Percentiles rank a stretch among this genome's conserved stretches.
These are phyloP conservation scores for Meandrusa payeni DNA, from an alignment of 2,888 invertebrate species.

Conservation along the genomic window DNA sequence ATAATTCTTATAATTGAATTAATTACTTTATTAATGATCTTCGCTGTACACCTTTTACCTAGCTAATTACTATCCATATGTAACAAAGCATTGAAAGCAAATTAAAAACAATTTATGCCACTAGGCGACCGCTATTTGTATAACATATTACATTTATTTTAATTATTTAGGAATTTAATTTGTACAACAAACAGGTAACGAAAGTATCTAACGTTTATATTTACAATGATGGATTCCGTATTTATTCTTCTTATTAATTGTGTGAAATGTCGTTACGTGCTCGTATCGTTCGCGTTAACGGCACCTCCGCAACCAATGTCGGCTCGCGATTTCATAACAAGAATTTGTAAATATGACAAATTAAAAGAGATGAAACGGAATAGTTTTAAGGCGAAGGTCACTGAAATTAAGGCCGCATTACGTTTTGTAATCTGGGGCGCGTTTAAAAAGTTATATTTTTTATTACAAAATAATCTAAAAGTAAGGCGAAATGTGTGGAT, in stretches of 20 bases:
- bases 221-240: no score
- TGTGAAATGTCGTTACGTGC: conserved; percentile 26
- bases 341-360: conserved; percentile 50
- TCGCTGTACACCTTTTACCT: no score
- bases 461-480: conserved; percentile 42
- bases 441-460: conserved; percentile 29
- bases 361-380: conserved; percentile 44
- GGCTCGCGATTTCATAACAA: conserved; percentile 38
- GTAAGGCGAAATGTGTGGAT: conserved; percentile 21
- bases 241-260: no score
- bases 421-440: conserved; percentile 36
- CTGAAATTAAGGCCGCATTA: conserved; percentile 39
- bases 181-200: not conserved
- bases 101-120: no score
- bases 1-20: no score
- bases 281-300: conserved; percentile 24
- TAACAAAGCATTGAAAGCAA: no score
- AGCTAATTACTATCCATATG: no score
- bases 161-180: no score
- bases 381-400: conserved; percentile 46
- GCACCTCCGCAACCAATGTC: conserved; percentile 29
- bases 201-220: no score
- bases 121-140: no score
- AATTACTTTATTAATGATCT: no score
- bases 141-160: no score